Evolutionary conservation across 2,797 vertebrate genomes (phyloP).

Genomic region (Labroides dimidiatus): DNA sequence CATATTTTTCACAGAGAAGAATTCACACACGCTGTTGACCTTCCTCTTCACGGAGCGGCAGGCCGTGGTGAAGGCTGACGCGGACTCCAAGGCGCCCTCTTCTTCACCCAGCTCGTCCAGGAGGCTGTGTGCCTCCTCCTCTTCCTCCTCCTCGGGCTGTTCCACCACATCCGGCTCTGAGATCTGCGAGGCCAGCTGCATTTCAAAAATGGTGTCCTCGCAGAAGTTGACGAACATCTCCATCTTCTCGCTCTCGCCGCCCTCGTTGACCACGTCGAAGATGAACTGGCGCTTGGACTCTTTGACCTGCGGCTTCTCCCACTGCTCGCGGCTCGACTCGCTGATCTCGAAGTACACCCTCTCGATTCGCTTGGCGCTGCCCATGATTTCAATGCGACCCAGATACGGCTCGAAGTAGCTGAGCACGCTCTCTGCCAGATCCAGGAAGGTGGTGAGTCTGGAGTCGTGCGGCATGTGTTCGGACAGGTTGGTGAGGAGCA

Average conservation of each 20-base stretch:
- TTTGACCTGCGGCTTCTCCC: slow-evolving; percentile 99
- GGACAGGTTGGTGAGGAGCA: slow-evolving; percentile 95
- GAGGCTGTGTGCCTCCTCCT: slow-evolving; percentile 84
- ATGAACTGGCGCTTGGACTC: slow-evolving; percentile 99
- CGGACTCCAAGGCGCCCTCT: slow-evolving; percentile 82
- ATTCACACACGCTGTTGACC: slow-evolving; percentile 80
- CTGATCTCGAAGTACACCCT: slow-evolving; percentile 99
- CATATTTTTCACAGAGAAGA: slow-evolving; percentile 87
- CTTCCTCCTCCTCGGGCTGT: slow-evolving; percentile 88
- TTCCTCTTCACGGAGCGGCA: slow-evolving; percentile 88
- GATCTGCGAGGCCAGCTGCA: slow-evolving; percentile 98
- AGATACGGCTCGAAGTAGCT: slow-evolving; percentile 97
- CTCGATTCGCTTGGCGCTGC: slow-evolving; percentile 96
- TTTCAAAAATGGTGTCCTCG: slow-evolving; percentile 99
- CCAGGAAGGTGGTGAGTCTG: slow-evolving; percentile 90
- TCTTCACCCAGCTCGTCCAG: slow-evolving; percentile 86
- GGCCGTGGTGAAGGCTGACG: slow-evolving; percentile 91
- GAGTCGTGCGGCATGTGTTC: slow-evolving; percentile 98
- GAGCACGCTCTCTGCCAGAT: slow-evolving; percentile 94
- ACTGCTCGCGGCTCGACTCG: slow-evolving; percentile 96
- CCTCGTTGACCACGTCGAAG: slow-evolving; percentile 99
- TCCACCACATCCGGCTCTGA: slow-evolving; percentile 91
- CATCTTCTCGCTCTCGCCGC: slow-evolving; percentile 98
- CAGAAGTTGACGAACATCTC: slow-evolving; percentile 99
- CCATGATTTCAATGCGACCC: slow-evolving; percentile 98